Conservation (phyloP, 2,888 invertebrate genomes). For the Melinaea menophilus region DNA sequence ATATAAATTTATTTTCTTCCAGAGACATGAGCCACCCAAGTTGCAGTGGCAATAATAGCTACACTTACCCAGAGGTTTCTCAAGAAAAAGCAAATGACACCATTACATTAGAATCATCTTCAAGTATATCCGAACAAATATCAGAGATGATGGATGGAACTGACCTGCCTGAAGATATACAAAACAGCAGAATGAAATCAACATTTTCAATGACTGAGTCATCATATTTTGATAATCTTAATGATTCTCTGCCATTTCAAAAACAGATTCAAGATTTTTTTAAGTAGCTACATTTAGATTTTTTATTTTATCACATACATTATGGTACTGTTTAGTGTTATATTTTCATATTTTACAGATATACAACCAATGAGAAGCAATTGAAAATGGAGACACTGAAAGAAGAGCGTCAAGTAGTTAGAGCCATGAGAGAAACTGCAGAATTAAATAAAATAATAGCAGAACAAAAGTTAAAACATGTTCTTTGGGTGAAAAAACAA, state of each 20-base stretch:
- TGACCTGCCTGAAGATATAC: conserved; percentile 40
- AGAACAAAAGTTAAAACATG: conserved; percentile 76
- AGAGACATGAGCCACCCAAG: conserved; percentile 37
- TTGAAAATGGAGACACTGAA: conserved; percentile 64
- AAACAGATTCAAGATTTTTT: conserved; percentile 56
- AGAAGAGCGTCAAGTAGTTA: conserved; percentile 63
- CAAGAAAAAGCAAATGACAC: conserved; percentile 34
- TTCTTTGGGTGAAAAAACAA: conserved; percentile 66
- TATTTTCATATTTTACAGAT: conserved; percentile 37
- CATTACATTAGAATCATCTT: conserved; percentile 39
- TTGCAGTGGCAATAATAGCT: conserved; percentile 17
- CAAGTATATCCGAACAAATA: conserved; percentile 47
- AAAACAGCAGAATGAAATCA: conserved; percentile 24
- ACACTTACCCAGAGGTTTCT: conserved; percentile 33
- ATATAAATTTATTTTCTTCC: conserved; percentile 23
- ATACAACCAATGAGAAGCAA: conserved; percentile 53
- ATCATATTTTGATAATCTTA: conserved; percentile 33
- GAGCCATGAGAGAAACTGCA: conserved; percentile 77
- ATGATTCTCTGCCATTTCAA: conserved; percentile 44
- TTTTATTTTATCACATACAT: conserved; percentile 10
- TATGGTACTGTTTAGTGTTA: too few relatives aligned
- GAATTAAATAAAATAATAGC: conserved; percentile 80
- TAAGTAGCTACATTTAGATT: conserved; percentile 41
- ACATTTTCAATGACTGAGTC: conserved; percentile 45
- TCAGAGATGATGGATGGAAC: conserved; percentile 44